phyloP scores from a whole-genome alignment of 2,797 vertebrate genomes.

The Acomys russatus region DNA sequence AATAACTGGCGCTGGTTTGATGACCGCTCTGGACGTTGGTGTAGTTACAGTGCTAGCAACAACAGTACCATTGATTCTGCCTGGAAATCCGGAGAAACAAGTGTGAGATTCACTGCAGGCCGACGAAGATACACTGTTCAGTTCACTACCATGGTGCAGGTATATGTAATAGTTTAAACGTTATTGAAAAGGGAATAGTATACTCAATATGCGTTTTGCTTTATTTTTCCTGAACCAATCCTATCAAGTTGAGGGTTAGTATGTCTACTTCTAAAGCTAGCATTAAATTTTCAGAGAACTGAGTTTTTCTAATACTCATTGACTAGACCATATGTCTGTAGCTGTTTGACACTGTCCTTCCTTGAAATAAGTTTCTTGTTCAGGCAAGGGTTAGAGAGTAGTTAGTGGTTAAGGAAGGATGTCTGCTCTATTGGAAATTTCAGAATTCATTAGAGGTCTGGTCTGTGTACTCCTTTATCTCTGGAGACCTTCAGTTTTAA shows the following conservation, averaged over 20 bases:
- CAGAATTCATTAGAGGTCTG: neutral
- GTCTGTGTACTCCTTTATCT: constrained; percentile 26
- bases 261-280: neutral
- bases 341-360: constrained; percentile 7
- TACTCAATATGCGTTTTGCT: neutral
- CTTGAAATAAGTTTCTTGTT: neutral
- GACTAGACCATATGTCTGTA: neutral
- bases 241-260: neutral
- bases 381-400: neutral
- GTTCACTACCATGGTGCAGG: constrained; percentile 99
- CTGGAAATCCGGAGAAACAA: constrained; percentile 96
- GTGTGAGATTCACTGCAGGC: constrained; percentile 97
- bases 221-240: neutral
- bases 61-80: constrained; percentile 98
- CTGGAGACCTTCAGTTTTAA: neutral
- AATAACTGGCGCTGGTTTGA: constrained; percentile 99
- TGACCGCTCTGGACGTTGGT: constrained; percentile 98
- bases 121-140: constrained; percentile 98
- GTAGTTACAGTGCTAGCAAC: constrained; percentile 98
- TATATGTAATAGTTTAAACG: constrained; percentile 79
- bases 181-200: neutral
- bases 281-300: constrained; percentile 50
- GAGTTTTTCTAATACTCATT: neutral
- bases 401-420: neutral
- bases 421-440: too few relatives aligned